A percentile compares a stretch with the other conserved stretches of the same genome.
These are phyloP conservation scores for Lepidochitona cinerea DNA, from an alignment of 2,888 invertebrate species.

Conservation along the genomic window DNA sequence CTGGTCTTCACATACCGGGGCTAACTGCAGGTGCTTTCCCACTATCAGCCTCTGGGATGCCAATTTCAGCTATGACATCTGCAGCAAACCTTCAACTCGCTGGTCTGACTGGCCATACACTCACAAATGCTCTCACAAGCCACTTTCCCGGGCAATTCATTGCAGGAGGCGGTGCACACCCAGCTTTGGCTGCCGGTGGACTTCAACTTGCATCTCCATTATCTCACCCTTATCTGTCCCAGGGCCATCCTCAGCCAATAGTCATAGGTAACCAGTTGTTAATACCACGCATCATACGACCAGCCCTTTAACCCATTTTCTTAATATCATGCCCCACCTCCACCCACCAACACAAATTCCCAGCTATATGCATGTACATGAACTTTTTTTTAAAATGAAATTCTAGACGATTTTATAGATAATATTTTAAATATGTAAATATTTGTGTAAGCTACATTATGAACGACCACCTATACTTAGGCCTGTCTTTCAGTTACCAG, in stretches of 20 bases:
- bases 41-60: neutral
- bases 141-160: neutral
- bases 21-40: neutral
- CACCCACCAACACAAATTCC: too few species aligned
- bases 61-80: neutral
- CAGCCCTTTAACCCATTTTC: neutral
- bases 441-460: too few species aligned
- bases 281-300: slow-evolving; percentile 16
- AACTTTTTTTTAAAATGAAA: too few species aligned
- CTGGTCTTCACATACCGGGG: slow-evolving; percentile 16
- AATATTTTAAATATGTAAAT: too few species aligned
- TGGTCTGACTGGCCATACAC: neutral
- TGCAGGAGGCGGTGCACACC: neutral
- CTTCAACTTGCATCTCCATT: neutral
- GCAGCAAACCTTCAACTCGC: neutral
- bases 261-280: slow-evolving; percentile 47
- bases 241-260: slow-evolving; percentile 40
- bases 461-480: too few species aligned
- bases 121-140: neutral
- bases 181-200: neutral
- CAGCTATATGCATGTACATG: too few species aligned
- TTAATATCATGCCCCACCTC: too few species aligned
- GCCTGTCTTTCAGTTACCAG: too few species aligned
- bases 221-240: neutral
- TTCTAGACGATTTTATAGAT: too few species aligned